Evolutionary conservation across 1,140 invertebrate genomes (phyloP), one percentile per base, ranked within the genome.

Genomic region (Zophobas morio): DNA sequence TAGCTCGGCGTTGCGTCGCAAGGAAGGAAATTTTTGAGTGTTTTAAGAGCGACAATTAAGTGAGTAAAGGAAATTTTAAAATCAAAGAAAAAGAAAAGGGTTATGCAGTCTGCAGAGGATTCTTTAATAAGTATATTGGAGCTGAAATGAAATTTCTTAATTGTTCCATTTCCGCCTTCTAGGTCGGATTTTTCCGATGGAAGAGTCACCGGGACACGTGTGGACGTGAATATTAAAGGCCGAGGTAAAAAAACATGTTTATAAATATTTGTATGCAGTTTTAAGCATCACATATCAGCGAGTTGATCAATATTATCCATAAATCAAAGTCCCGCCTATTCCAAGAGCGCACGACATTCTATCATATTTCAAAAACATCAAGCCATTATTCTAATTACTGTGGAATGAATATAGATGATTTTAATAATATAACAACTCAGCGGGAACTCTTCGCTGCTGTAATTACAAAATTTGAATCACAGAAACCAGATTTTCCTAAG

Each of bases 331-430:
- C 83, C 81, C 83, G 78, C 83, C 83, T 81, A 76, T 80, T 81
- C 78, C 77, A 77, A 80, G 76, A 80, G 75, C 78, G 79, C 83
- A 84, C 83, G 83, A 82, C 83, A 84, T 84, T 81, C 82, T 81
- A 81, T 82, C 83, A 83, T 84, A 84, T 83, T 84, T 84, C 83
- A 84, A 84, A 84, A 84, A 84, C 81, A 84, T 84, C 82, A 81
- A 82, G 76, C 82, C 83, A 84, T 84, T 84, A 84, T 84, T 84
- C 83, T 84, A 84, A 84, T 84, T 83, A 83, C 83, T 81, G 75
- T 70, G 74, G 75, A 83, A 82, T 82, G 81, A 79, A 82, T 80
- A 82, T 82, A 80, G 80, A 84, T 79, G 81, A 82, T 83, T 83
- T 84, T 80, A 82, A 82, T 81, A 84, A 81, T 84, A 82, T 81